Percentiles rank a stretch among this genome's conserved stretches.
phyloP scores from a whole-genome alignment of 2,888 invertebrate genomes.

The Tetropium fuscum region DNA sequence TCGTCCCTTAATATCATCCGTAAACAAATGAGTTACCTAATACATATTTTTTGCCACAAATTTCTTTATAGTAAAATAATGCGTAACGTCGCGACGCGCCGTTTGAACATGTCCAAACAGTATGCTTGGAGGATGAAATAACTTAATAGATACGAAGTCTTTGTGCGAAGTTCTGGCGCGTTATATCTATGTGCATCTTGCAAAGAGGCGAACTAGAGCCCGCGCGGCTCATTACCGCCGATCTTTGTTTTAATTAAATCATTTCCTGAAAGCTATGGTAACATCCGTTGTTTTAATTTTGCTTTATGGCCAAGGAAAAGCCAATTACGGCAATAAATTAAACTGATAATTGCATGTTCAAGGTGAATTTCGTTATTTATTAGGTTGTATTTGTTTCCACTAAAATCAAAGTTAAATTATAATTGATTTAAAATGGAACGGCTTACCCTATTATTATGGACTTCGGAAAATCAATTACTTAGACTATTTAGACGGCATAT shows the following conservation, averaged over 20 bases:
- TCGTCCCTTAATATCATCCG: too few species aligned
- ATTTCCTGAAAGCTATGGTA: slow-evolving; percentile 48
- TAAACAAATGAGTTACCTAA: too few species aligned
- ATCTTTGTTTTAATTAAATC: slow-evolving; percentile 54
- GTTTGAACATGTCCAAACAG: too few species aligned
- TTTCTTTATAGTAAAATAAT: too few species aligned
- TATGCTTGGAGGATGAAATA: too few species aligned
- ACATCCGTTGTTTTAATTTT: slow-evolving; percentile 31
- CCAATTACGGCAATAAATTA: slow-evolving; percentile 29
- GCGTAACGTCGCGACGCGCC: too few species aligned
- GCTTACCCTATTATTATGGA: slow-evolving; percentile 6
- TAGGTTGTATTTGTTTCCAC: slow-evolving; percentile 16
- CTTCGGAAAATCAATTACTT: background rate
- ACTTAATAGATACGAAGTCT: background rate
- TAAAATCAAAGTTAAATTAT: slow-evolving; percentile 11
- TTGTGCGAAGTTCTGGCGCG: background rate
- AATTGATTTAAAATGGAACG: slow-evolving; percentile 6
- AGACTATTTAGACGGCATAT: background rate
- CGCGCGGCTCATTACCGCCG: slow-evolving; percentile 43
- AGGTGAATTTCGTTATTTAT: slow-evolving; percentile 20
- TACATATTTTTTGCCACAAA: too few species aligned
- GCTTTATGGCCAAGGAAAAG: slow-evolving; percentile 28
- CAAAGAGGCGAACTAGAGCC: slow-evolving; percentile 37
- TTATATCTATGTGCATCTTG: slow-evolving; percentile 41
- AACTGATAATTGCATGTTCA: slow-evolving; percentile 26